Evolutionary conservation across 2,113 vertebrate genomes (phyloP).

Genomic region (Myrmecobius fasciatus): DNA sequence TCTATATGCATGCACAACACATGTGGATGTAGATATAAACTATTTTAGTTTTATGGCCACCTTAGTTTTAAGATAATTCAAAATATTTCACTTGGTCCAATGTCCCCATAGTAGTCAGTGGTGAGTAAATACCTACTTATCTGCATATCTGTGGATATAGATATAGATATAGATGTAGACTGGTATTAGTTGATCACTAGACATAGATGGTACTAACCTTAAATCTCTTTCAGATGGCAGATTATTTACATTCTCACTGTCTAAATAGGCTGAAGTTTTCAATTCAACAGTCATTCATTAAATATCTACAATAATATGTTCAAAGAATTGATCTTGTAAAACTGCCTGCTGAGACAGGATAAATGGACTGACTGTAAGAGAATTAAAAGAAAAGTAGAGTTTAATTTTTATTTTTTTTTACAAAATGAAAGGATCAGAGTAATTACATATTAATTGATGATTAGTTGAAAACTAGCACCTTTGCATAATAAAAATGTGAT

Average conservation of each 20-base stretch:
- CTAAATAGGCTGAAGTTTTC: slow-evolving; percentile 18
- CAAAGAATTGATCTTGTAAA: slow-evolving; percentile 27
- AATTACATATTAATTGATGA: background rate
- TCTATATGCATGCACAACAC: too few relatives aligned
- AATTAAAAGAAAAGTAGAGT: slow-evolving; percentile 20
- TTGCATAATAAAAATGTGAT: slow-evolving; percentile 1
- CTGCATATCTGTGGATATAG: background rate
- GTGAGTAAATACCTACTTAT: background rate
- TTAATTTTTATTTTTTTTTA: slow-evolving; percentile 45
- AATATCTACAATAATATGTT: background rate
- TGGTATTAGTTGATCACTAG: background rate
- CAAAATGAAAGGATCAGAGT: background rate
- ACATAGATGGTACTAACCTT: slow-evolving; percentile 57
- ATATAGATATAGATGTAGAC: background rate
- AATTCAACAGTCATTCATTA: background rate
- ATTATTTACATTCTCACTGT: slow-evolving; percentile 55
- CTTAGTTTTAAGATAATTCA: background rate
- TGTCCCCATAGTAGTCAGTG: background rate
- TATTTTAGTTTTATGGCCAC: background rate
- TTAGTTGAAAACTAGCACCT: slow-evolving; percentile 28
- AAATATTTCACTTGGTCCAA: background rate
- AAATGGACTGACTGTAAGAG: slow-evolving; percentile 15
- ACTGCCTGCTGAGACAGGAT: slow-evolving; percentile 9
- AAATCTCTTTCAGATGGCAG: slow-evolving; percentile 54
- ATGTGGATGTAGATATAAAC: background rate